Conservation (phyloP, 2,888 invertebrate species). For the Heliconius cydno region DNA sequence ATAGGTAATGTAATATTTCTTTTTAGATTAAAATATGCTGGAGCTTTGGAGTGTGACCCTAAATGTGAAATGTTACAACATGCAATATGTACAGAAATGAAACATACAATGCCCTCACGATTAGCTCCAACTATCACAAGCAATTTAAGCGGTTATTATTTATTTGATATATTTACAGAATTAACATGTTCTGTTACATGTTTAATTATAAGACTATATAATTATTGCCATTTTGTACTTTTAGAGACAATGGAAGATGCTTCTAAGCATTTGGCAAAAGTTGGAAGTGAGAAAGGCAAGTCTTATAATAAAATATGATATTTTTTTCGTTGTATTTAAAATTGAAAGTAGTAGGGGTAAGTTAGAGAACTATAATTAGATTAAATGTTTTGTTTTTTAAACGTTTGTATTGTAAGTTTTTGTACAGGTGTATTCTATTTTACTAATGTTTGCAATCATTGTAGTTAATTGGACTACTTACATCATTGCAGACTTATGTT, state of each 20-base stretch:
- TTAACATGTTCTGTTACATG: background rate
- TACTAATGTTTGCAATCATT: too few relatives aligned
- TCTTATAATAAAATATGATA: constrained; percentile 1
- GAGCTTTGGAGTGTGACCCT: constrained; percentile 56
- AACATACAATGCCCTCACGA: constrained; percentile 56
- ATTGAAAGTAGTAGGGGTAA: background rate
- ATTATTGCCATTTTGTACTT: constrained; percentile 30
- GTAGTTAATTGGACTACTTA: too few relatives aligned
- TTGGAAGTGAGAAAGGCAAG: constrained; percentile 63
- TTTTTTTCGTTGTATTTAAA: background rate
- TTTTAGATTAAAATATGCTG: constrained; percentile 59
- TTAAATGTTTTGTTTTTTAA: too few relatives aligned
- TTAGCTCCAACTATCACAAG: constrained; percentile 55
- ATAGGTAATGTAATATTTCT: background rate
- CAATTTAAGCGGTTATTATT: constrained; percentile 54
- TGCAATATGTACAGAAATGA: constrained; percentile 60
- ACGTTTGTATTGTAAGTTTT: too few relatives aligned
- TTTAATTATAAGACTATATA: background rate
- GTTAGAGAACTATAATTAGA: too few relatives aligned
- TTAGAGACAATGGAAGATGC: constrained; percentile 62
- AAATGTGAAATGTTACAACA: constrained; percentile 53
- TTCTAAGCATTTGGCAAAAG: constrained; percentile 63
- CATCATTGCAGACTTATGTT: too few relatives aligned
- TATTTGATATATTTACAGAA: background rate
- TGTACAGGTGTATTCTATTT: too few relatives aligned